Base-by-base conservation (phyloP, 1,140 invertebrate genomes). In the Cyrtorhinus lividipennis region DNA sequence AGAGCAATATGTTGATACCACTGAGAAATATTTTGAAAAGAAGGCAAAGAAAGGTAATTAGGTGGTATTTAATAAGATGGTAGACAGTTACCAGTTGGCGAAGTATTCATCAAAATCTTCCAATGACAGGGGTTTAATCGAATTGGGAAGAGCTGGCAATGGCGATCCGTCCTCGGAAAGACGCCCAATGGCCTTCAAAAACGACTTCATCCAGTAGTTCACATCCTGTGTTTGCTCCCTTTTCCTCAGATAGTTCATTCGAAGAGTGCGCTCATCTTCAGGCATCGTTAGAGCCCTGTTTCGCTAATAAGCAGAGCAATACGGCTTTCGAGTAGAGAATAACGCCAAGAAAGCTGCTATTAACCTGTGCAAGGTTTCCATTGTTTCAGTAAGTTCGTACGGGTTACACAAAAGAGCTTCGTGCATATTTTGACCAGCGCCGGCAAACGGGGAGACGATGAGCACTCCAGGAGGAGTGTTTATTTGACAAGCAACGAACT, bases 401-500 rank as follows among this genome's bases (percentile, higher is more conserved):
- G 90, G 90, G 74, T 95, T 94, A 69, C 89, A 91, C 48, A 91
- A 82, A 0, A 95, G 76, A 10, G 87, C 87, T 72, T 92, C 89
- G 73, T 91, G 88, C 89, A 92, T 92, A 77, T 87, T 90, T 72
- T 91, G 88, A 0, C 88, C 88, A 20, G 90, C 90, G 1, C 90
- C 90, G 62, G 90, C 90, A 72, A 95, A 93, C 0, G 90, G 89
- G 1, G 89, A 92, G 1, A 95, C 82, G 48, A 95, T 88, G 2
- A 95, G 73, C 0, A 95, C 90, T 5, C 91, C 91, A 0, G 90
- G 88, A 0, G 87, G 83, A 13, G 82, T 82, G 65, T 90, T 89
- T 8, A 92, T 92, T 73, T 93, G 90, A 71, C 90, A 93, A 2
- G 90, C 90, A 1, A 93, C 90, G 69, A 91, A 94, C 73, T 95